phyloP scores from a whole-genome alignment of 2,797 vertebrate genomes.

The Lerista edwardsae region DNA sequence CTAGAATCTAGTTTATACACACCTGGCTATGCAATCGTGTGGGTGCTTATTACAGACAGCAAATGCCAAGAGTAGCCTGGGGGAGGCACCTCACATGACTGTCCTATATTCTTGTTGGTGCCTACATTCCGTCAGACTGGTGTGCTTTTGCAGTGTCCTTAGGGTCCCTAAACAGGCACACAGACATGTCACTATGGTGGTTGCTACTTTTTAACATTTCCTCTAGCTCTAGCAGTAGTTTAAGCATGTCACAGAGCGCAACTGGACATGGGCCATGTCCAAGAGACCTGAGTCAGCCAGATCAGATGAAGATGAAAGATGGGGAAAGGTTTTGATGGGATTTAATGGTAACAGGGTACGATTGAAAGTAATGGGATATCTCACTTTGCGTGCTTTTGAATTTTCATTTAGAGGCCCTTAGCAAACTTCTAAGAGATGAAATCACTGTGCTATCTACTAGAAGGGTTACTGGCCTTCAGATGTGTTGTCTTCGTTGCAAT shows the following conservation, averaged over 20 bases:
- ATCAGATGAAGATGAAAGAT: background rate
- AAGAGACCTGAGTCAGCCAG: background rate
- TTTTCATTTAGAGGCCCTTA: background rate
- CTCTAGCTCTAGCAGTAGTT: background rate
- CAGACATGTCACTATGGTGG: background rate
- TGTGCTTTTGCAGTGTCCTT: rapidly evolving
- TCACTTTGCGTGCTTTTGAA: background rate
- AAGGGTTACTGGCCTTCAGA: background rate
- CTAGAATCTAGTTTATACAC: conserved; percentile 12
- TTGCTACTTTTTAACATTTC: background rate
- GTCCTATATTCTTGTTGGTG: rapidly evolving
- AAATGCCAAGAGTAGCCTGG: background rate
- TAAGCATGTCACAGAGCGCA: background rate
- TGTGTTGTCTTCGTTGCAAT: background rate
- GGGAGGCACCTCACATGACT: background rate
- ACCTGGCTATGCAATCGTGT: conserved; percentile 13
- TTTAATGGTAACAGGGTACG: background rate
- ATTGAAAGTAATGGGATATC: background rate
- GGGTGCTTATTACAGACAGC: conserved; percentile 11
- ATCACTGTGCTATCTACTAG: background rate
- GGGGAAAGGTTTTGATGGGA: background rate
- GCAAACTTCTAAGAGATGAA: background rate
- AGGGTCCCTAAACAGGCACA: background rate
- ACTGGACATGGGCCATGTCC: background rate
- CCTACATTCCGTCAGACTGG: background rate